Evolutionary conservation across 2,888 invertebrate genomes (phyloP), one percentile per base, ranked within the genome.

Genomic region (Chironomus tentans): DNA sequence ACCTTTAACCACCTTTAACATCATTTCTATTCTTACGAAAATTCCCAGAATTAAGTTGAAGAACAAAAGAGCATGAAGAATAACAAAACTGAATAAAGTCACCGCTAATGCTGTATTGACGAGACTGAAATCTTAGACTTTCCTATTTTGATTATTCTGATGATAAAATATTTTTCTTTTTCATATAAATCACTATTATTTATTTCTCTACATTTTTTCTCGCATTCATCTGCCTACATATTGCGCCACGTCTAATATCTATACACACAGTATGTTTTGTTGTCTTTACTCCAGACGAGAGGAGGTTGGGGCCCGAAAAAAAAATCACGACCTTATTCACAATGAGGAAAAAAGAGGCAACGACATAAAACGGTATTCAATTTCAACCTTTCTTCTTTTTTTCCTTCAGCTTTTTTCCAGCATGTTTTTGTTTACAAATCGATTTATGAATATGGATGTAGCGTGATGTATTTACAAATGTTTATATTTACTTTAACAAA

Each of bases 391-490:
- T 56, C 2, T 10, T 50, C 15, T 15, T n/a, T 50, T 12, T 12
- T 48, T 48, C 13, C 48, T 48, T 3, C 6, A 48, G n/a, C 50
- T 50, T 50, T 50, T 15, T 50, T 50, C n/a, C 15, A n/a, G 50
- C 22, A 12, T 65, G 21, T 72, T 62, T 22, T 72, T 72, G 28
- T 72, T 62, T 62, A 62, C 62, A 62, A 15, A 71, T 71, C 71
- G 71, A 72, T 72, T 72, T 72, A 72, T 72, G 72, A 72, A 62
- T 72, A 72, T 72, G 72, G 61, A 62, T 61, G 61, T 72, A 28
- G 72, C 72, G 72, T 62, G 72, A 72, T 72, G 61, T 72, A 50
- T 28, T 61, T 61, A 72, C 62, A 65, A 72, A 62, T 72, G 72
- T 50, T 72, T 50, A 72, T 70, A 21, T 10, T 70, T 56, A 70